phyloP scores from a whole-genome alignment of 2,888 invertebrate genomes.

The Gymnocheta viridis region DNA sequence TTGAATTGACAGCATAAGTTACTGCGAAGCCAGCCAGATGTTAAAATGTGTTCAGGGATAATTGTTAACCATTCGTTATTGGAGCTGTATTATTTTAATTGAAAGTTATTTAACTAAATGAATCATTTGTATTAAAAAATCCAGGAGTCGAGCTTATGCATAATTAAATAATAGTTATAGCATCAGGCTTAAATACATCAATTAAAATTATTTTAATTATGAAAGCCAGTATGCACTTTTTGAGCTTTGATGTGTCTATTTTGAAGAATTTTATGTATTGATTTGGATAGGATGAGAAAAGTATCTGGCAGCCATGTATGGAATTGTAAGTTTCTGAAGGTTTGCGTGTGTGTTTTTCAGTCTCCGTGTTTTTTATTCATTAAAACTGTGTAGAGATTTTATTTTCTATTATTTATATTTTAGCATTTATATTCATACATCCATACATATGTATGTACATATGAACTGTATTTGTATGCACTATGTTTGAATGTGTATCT shows the following conservation, averaged over 20 bases:
- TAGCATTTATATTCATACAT: not conserved
- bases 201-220: too few relatives aligned
- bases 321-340: not conserved
- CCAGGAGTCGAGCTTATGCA: too few relatives aligned
- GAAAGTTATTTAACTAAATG: too few relatives aligned
- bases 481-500: not conserved
- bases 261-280: not conserved
- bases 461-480: not conserved
- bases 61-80: too few relatives aligned
- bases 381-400: slow-evolving; percentile 50
- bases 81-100: too few relatives aligned
- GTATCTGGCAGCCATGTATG: not conserved
- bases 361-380: slow-evolving; percentile 38
- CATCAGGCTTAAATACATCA: too few relatives aligned
- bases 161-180: too few relatives aligned
- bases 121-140: too few relatives aligned
- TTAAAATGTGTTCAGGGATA: too few relatives aligned
- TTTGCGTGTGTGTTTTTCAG: slow-evolving; percentile 7
- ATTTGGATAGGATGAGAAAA: not conserved
- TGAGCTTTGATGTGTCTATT: not conserved
- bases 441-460: not conserved
- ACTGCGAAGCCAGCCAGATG: too few relatives aligned
- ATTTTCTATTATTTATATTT: slow-evolving; percentile 8
- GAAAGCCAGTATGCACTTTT: too few relatives aligned
- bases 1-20: too few relatives aligned